phyloP scores from a whole-genome alignment of 2,888 invertebrate species.

The Limenitis arthemis region DNA sequence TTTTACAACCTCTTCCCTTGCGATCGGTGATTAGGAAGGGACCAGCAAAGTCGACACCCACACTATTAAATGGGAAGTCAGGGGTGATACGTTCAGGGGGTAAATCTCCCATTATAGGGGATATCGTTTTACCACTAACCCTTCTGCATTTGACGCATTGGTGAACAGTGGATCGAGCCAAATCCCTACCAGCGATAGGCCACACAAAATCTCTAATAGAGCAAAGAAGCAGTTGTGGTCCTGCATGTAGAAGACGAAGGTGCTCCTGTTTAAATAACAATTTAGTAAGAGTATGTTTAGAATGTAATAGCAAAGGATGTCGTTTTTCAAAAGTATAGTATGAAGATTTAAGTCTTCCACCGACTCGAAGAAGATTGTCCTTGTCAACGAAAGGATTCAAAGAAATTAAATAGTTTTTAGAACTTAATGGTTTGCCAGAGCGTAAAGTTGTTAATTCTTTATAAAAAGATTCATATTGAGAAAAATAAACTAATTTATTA shows the following conservation, averaged over 20 bases:
- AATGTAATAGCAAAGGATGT: too few relatives aligned
- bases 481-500: too few relatives aligned
- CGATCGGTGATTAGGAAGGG: conserved; percentile 3
- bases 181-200: conserved; percentile 16
- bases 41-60: conserved; percentile 4
- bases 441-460: too few relatives aligned
- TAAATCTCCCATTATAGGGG: conserved; percentile 9
- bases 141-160: conserved; percentile 4
- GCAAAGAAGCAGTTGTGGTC: conserved; percentile 13
- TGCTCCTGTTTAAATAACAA: too few relatives aligned
- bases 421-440: too few relatives aligned
- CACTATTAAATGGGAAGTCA: conserved; percentile 1
- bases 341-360: too few relatives aligned
- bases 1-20: not conserved
- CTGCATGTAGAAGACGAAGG: conserved; percentile 10
- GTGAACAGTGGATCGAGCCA: conserved; percentile 11
- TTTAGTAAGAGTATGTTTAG: too few relatives aligned
- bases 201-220: conserved; percentile 10
- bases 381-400: too few relatives aligned
- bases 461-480: too few relatives aligned
- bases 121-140: not conserved
- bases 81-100: not conserved
- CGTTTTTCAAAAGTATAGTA: too few relatives aligned
- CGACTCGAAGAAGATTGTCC: too few relatives aligned
- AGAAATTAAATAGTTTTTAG: too few relatives aligned